A percentile compares a stretch with the other conserved stretches of the same genome.
Evolutionary conservation across 2,797 vertebrate species (phyloP).

Genomic region (Rousettus madagascariensis): DNA sequence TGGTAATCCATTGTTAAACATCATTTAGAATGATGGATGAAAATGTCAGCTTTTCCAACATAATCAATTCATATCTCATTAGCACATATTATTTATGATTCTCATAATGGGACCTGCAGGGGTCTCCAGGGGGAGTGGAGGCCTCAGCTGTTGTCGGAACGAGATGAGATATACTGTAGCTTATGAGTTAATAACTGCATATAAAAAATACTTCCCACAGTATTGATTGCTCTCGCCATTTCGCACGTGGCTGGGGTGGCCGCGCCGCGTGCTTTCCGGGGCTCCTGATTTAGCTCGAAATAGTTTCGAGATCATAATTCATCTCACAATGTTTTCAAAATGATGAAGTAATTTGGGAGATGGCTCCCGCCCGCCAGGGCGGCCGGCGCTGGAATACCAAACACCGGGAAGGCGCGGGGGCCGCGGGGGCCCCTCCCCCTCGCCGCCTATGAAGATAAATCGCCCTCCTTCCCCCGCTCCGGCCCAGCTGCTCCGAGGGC

Average conservation of each 20-base stretch:
- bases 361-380: background rate
- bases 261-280: slow-evolving; percentile 73
- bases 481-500: slow-evolving; percentile 84
- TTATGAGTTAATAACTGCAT: slow-evolving; percentile 99
- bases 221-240: slow-evolving; percentile 93
- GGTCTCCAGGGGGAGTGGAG: slow-evolving; percentile 85
- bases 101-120: slow-evolving; percentile 92
- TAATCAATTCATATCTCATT: slow-evolving; percentile 99
- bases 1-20: slow-evolving; percentile 98
- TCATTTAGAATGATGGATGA: slow-evolving; percentile 97
- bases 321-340: background rate
- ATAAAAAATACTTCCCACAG: slow-evolving; percentile 94
- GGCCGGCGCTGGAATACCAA: slow-evolving; percentile 66
- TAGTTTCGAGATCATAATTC: too few species aligned
- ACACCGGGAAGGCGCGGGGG: slow-evolving; percentile 70
- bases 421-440: slow-evolving; percentile 55
- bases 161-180: slow-evolving; percentile 99
- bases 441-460: slow-evolving; percentile 86
- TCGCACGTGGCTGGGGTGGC: slow-evolving; percentile 88
- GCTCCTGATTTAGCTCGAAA: background rate
- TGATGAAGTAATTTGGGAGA: slow-evolving; percentile 65
- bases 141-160: slow-evolving; percentile 95
- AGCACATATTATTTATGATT: slow-evolving; percentile 98
- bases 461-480: slow-evolving; percentile 82
- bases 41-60: slow-evolving; percentile 92